These are phyloP conservation scores for Cryptophagus acutangulus DNA, from an alignment of 2,888 invertebrate genomes.

Conservation along the genomic window DNA sequence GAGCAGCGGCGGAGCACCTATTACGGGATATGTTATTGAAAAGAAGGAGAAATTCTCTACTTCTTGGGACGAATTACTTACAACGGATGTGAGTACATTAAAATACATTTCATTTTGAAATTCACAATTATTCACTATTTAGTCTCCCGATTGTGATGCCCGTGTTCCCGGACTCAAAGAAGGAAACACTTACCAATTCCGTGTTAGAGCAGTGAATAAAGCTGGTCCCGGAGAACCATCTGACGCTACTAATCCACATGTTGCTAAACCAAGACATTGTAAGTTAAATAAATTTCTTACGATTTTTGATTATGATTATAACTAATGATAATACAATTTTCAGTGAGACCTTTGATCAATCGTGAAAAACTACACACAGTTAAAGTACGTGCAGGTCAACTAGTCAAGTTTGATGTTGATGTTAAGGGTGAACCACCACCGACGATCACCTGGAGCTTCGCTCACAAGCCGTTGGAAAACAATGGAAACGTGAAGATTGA, in stretches of 20 bases:
- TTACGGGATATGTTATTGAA: constrained; percentile 83
- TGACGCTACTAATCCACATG: constrained; percentile 80
- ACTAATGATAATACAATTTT: constrained; percentile 26
- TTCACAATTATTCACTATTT: constrained; percentile 20
- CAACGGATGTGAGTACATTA: constrained; percentile 57
- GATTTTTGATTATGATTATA: background rate
- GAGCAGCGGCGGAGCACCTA: constrained; percentile 72
- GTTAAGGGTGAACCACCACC: constrained; percentile 97
- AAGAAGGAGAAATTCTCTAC: constrained; percentile 77
- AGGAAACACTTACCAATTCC: constrained; percentile 91
- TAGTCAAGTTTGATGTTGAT: constrained; percentile 88
- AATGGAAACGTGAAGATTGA: constrained; percentile 70
- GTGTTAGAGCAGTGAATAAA: constrained; percentile 92
- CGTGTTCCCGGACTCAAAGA: constrained; percentile 80
- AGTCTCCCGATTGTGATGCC: constrained; percentile 75
- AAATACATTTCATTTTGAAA: background rate
- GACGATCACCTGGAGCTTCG: constrained; percentile 75
- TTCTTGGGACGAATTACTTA: constrained; percentile 75
- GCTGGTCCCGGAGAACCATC: constrained; percentile 90
- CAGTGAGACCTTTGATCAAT: constrained; percentile 93
- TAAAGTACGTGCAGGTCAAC: constrained; percentile 84
- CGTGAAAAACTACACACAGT: constrained; percentile 86
- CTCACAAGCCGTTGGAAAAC: constrained; percentile 62
- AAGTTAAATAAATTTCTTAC: constrained; percentile 51
- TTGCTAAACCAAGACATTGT: constrained; percentile 83